Conservation (phyloP, 2,797 vertebrate species). For the Gymnoscopelus braueri region DNA sequence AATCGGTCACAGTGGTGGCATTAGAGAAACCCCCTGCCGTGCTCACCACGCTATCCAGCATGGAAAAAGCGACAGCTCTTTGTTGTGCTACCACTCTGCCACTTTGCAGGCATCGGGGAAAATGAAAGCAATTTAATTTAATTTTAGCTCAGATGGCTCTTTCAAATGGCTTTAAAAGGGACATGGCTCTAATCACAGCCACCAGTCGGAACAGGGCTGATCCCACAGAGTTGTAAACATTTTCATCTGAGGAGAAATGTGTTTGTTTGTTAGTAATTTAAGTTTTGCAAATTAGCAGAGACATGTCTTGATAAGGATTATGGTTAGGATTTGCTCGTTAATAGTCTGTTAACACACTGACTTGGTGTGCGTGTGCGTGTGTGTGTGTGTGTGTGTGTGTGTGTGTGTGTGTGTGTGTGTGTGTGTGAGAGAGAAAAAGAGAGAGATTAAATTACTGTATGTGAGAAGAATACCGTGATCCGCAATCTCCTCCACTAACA, state of each 20-base stretch:
- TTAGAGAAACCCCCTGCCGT: conserved; percentile 46
- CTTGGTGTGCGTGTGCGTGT: too few species aligned
- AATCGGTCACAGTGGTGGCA: conserved; percentile 41
- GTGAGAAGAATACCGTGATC: too few species aligned
- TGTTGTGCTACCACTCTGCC: conserved; percentile 39
- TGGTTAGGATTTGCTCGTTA: not conserved
- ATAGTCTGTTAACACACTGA: not conserved
- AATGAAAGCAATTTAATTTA: conserved; percentile 61
- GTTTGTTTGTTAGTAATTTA: conserved; percentile 23
- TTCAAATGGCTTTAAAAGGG: conserved; percentile 28
- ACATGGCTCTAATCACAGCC: conserved; percentile 59
- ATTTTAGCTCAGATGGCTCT: conserved; percentile 25
- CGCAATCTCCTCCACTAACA: too few species aligned
- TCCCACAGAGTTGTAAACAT: conserved; percentile 8
- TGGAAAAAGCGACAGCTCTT: conserved; percentile 40
- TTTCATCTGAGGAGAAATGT: conserved; percentile 5
- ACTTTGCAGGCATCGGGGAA: conserved; percentile 44
- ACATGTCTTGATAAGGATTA: not conserved
- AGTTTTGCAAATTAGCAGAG: conserved; percentile 32
- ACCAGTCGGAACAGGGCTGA: conserved; percentile 33
- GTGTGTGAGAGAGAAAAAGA: too few species aligned
- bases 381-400: too few species aligned
- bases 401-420: too few species aligned
- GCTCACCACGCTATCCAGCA: conserved; percentile 23
- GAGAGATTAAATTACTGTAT: too few species aligned